Evolutionary conservation across 2,113 vertebrate genomes (phyloP), one percentile per base, ranked within the genome.

Genomic region (Osmerus mordax): DNA sequence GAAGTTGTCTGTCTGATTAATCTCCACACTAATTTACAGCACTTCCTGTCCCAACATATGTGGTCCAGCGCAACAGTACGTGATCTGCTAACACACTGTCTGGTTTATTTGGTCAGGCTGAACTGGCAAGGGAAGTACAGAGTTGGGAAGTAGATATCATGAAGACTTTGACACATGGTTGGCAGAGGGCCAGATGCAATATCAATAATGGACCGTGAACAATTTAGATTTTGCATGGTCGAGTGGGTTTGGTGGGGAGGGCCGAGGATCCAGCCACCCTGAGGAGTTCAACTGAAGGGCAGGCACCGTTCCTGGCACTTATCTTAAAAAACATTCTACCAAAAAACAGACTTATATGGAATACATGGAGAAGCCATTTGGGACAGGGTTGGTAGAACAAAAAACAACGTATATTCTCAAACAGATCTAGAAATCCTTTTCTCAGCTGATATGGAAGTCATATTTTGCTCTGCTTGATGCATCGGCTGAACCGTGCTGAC

Each of bases 31-130:
- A 65, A 71, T 80, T 32, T 67, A 60, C 7, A 28, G 58, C 55
- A 3, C 53, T 65, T 70, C 47, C 70, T 73, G 71, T 73, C 58
- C 25, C 23, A 63, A 70, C 64, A 68, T 72, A 68, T 77, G 67
- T 77, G 64, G 68, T 71, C 21, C n/a, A 11, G 2, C 15, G 60
- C 19, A 53, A 60, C 63, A 13, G 62, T 71, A 29, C 56, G 47
- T 25, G 16, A 3, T 64, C 51, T 23, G 18, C 3, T 12, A 53
- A 19, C 13, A 3, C 21, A 28, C 62, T n/a, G 62, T 64, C 16
- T 64, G 62, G 14, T 36, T 16, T 16, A 9, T 25, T n/a, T 32
- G 28, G 13, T 29, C 16, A 1, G 3, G 18, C 16, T 3, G 32
- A 65, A 47, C 41, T 47, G 41, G 41, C 41, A 47, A 47, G 41